A percentile compares a stretch with the other conserved stretches of the same genome.
Conservation (phyloP, 1,140 invertebrate species). For the Paracyclopina nana region DNA sequence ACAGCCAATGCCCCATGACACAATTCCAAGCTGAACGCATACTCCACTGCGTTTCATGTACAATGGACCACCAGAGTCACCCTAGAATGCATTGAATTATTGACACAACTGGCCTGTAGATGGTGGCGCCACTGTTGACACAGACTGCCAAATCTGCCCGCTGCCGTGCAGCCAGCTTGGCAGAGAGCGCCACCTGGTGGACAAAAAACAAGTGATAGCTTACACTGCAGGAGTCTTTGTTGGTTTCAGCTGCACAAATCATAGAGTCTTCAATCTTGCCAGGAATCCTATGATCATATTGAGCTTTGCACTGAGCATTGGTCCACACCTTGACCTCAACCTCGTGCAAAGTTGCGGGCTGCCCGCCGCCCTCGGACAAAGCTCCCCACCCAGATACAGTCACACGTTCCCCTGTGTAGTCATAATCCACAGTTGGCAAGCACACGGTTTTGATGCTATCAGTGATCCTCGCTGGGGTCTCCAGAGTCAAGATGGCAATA, state of each 20-base stretch:
- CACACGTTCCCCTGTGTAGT: slow-evolving; percentile 8
- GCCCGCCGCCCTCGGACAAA: slow-evolving; percentile 9
- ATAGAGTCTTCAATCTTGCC: slow-evolving; percentile 18
- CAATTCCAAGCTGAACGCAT: slow-evolving; percentile 33
- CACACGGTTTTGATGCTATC: slow-evolving; percentile 14
- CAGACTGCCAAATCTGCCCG: too few species aligned
- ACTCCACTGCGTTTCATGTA: not conserved
- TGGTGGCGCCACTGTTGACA: not conserved
- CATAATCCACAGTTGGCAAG: too few species aligned
- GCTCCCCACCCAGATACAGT: slow-evolving; percentile 19
- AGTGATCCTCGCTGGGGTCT: not conserved
- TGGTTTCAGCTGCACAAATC: slow-evolving; percentile 16
- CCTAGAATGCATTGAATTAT: not conserved
- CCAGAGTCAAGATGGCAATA: slow-evolving; percentile 18
- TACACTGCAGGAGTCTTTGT: slow-evolving; percentile 18
- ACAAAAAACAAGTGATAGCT: slow-evolving; percentile 4
- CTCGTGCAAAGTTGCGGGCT: slow-evolving; percentile 5
- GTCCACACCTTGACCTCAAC: slow-evolving; percentile 15
- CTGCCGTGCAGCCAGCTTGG: not conserved
- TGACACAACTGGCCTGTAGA: not conserved
- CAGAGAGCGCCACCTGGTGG: too few species aligned
- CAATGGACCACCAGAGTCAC: slow-evolving; percentile 11
- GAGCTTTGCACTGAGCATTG: slow-evolving; percentile 13
- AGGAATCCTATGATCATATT: slow-evolving; percentile 17
- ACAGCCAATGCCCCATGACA: slow-evolving; percentile 27